Evolutionary conservation across 2,113 vertebrate species (phyloP).

Genomic region (Sylvia atricapilla): DNA sequence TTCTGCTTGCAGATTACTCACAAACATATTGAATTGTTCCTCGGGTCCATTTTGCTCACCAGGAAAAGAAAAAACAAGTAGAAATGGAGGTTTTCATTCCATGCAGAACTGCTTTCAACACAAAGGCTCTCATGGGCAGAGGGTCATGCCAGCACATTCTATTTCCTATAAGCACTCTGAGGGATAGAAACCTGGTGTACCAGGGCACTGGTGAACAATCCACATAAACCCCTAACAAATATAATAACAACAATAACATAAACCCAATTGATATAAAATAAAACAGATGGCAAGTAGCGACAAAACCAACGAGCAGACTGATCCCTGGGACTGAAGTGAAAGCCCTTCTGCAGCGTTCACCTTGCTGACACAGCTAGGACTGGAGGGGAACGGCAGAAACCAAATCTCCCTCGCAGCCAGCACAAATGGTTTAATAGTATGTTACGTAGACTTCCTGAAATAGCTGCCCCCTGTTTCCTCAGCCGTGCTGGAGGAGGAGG

Average conservation of each 20-base stretch:
- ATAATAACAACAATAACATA: not conserved
- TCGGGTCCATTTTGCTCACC: not conserved
- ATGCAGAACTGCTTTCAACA: not conserved
- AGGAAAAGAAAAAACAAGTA: not conserved
- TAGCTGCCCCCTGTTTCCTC: constrained; percentile 35
- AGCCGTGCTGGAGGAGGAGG: not conserved
- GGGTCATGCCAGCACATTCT: not conserved
- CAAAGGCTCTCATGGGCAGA: not conserved
- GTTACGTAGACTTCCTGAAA: constrained; percentile 10
- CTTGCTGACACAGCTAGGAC: not conserved
- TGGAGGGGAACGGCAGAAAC: not conserved
- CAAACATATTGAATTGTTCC: not conserved
- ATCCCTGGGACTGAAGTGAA: not conserved
- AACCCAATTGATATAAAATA: not conserved
- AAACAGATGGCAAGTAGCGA: not conserved
- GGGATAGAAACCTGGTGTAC: not conserved
- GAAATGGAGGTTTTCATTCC: not conserved
- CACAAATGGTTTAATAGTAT: not conserved
- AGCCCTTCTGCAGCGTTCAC: not conserved
- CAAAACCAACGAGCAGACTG: not conserved
- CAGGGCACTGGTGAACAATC: not conserved
- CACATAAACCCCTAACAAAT: not conserved
- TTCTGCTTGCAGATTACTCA: not conserved
- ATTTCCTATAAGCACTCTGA: not conserved
- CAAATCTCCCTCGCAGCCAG: not conserved